phyloP scores from a whole-genome alignment of 2,113 vertebrate genomes.

The Rhabdomys dilectus region DNA sequence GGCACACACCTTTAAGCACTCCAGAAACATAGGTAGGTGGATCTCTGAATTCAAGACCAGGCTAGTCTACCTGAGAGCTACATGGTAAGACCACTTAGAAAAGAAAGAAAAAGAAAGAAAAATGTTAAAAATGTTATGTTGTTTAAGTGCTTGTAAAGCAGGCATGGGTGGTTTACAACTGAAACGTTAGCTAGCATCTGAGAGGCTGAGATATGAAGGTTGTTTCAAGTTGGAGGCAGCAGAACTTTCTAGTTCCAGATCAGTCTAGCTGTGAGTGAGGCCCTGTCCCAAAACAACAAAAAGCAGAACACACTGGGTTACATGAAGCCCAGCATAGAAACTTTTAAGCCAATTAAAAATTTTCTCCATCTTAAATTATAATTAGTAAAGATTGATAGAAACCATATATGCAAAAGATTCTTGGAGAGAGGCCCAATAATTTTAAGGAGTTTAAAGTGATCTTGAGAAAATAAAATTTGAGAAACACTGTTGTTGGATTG shows the following conservation, averaged over 20 bases:
- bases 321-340: neutral
- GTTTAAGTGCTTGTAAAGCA: neutral
- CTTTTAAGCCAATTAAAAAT: neutral
- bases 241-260: neutral
- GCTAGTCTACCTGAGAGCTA: neutral
- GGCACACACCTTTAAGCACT: neutral
- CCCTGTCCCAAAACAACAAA: neutral
- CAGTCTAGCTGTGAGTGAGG: neutral
- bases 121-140: neutral
- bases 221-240: neutral
- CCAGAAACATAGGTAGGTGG: neutral
- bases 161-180: neutral
- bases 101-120: neutral
- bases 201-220: neutral
- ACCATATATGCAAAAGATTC: neutral
- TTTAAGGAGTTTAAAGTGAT: neutral
- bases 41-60: neutral
- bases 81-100: neutral
- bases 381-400: slow-evolving; percentile 18
- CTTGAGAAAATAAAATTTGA: neutral
- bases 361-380: slow-evolving; percentile 18
- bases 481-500: neutral
- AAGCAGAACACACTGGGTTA: neutral
- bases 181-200: neutral
- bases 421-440: neutral